These are phyloP conservation scores for Vultur gryphus DNA, from an alignment of 2,797 vertebrate genomes.

Conservation along the genomic window DNA sequence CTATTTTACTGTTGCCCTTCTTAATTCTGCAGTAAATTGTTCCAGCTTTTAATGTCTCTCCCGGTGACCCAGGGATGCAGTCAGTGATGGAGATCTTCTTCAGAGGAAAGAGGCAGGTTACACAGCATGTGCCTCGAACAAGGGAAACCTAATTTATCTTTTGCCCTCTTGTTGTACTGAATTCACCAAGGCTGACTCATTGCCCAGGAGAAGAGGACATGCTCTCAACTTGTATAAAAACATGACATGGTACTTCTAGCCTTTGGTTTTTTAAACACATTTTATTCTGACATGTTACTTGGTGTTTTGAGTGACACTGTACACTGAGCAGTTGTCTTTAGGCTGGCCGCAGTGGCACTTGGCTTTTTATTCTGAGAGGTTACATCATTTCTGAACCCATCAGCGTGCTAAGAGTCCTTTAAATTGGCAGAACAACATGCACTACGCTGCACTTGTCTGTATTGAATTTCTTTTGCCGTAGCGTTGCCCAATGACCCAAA, in stretches of 20 bases:
- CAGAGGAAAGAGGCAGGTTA: conserved; percentile 11
- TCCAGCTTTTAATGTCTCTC: background rate
- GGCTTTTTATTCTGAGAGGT: conserved; percentile 56
- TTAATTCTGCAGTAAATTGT: conserved; percentile 44
- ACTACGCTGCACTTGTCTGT: conserved; percentile 25
- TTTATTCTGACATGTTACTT: conserved; percentile 2
- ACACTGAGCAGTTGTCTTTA: conserved; percentile 35
- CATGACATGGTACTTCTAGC: background rate
- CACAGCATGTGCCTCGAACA: background rate
- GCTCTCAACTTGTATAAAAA: background rate
- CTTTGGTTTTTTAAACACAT: background rate
- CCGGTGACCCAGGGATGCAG: background rate
- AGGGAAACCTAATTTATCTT: conserved; percentile 20
- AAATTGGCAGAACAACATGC: conserved; percentile 46
- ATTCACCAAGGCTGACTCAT: conserved; percentile 1
- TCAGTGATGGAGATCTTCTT: conserved; percentile 6
- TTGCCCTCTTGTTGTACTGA: background rate
- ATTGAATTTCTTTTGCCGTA: background rate
- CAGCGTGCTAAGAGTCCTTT: conserved; percentile 29
- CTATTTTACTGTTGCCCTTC: background rate
- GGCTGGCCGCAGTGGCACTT: conserved; percentile 32
- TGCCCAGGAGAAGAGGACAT: background rate
- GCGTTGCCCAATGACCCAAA: background rate
- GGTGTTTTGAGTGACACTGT: conserved; percentile 41
- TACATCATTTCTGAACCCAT: conserved; percentile 51